Percentiles rank a stretch among this genome's conserved stretches.
Evolutionary conservation across 2,113 vertebrate genomes (phyloP).

Genomic region (Bungarus multicinctus): DNA sequence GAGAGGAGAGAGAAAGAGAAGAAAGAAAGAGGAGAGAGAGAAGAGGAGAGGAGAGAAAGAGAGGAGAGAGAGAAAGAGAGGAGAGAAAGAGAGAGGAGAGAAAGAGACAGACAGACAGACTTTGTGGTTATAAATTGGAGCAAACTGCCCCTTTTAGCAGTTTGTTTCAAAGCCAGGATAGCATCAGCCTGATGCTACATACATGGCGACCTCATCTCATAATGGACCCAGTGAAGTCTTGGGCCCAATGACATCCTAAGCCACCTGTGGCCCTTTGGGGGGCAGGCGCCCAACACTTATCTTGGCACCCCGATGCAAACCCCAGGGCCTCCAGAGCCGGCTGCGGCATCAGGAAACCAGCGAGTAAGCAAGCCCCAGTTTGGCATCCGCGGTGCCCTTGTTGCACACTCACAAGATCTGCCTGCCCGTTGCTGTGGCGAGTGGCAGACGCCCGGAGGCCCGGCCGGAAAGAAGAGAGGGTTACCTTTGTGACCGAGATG

Average conservation of each 20-base stretch:
- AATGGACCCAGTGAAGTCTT: background rate
- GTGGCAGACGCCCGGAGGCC: background rate
- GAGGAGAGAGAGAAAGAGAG: too few species aligned
- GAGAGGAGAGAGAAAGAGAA: too few species aligned
- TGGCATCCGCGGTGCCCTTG: rapidly evolving
- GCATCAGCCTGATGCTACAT: background rate
- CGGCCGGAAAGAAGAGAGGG: background rate
- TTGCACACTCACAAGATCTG: too few species aligned
- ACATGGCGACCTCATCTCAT: background rate
- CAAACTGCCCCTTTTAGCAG: background rate
- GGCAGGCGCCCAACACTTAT: background rate
- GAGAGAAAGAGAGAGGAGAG: too few species aligned
- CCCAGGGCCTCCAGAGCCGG: rapidly evolving
- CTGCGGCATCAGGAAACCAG: background rate
- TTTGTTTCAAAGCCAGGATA: background rate
- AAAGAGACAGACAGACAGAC: too few species aligned
- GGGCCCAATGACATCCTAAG: background rate
- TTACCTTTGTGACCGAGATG: constrained; percentile 91
- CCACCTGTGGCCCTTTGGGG: background rate
- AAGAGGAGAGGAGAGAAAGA: too few species aligned
- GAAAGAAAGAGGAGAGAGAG: too few species aligned
- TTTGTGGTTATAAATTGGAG: background rate
- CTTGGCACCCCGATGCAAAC: background rate
- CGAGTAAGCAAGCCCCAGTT: background rate
- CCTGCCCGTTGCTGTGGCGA: rapidly evolving